Conservation (phyloP, 2,113 vertebrate species). For the Murina feae region DNA sequence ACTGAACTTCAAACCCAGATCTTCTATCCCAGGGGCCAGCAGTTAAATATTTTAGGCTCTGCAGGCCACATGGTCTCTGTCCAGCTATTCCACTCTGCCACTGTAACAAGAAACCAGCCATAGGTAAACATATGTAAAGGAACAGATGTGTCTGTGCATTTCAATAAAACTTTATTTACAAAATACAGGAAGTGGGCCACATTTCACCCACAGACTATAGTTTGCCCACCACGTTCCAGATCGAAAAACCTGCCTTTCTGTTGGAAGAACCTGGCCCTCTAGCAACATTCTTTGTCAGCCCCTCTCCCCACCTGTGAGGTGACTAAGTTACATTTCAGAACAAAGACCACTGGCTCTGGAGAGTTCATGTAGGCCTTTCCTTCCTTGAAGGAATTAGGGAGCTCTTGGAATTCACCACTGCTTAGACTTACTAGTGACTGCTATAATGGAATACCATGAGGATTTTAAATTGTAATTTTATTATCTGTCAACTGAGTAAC, state of each 20-base stretch:
- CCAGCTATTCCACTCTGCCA: neutral
- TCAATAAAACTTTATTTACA: slow-evolving; percentile 31
- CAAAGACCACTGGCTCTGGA: neutral
- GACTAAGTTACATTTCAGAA: neutral
- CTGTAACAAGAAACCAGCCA: neutral
- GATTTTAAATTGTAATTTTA: neutral
- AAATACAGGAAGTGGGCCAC: neutral
- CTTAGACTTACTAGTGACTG: neutral
- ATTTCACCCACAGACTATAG: neutral
- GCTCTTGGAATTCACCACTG: neutral
- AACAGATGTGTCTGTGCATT: neutral
- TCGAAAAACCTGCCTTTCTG: neutral
- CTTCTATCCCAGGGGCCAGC: neutral
- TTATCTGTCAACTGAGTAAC: neutral
- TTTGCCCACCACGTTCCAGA: neutral
- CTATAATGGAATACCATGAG: neutral
- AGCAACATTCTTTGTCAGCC: fast-evolving
- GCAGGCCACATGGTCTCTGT: neutral
- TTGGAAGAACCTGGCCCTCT: neutral
- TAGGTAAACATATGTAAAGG: neutral
- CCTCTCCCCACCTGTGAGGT: neutral
- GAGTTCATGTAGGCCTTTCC: neutral
- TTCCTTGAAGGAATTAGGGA: neutral
- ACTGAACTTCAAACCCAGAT: neutral
- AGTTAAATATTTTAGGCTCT: neutral